Conservation (phyloP, 1,140 invertebrate genomes). For the Stenopsyche tienmushanensis region DNA sequence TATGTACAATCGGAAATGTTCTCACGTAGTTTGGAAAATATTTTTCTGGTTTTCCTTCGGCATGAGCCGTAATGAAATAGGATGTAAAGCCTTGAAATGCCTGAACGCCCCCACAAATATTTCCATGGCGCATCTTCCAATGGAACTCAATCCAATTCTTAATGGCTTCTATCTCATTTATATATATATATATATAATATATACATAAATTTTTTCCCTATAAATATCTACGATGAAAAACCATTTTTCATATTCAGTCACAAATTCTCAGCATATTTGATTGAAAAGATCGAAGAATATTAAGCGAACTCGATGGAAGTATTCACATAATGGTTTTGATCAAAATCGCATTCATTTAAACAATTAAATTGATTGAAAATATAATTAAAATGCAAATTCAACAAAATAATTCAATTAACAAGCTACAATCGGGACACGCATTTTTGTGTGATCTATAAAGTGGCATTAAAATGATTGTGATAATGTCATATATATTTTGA, state of each 20-base stretch:
- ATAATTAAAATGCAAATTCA: no score
- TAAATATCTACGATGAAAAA: not conserved
- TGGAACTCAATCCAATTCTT: not conserved
- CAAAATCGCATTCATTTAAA: no score
- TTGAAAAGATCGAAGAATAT: not conserved
- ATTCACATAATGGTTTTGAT: no score
- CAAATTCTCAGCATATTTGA: not conserved
- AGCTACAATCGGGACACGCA: no score
- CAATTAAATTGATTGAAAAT: no score
- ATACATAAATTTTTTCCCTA: not conserved
- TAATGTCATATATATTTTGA: no score
- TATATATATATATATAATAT: no score
- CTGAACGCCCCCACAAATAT: not conserved
- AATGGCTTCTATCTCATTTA: not conserved
- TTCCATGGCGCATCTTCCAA: constrained; percentile 3
- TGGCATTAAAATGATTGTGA: no score
- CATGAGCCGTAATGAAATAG: not conserved
- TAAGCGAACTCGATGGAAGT: no score
- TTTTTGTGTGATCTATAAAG: no score
- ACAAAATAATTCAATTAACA: no score
- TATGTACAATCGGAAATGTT: not conserved
- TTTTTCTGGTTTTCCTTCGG: not conserved
- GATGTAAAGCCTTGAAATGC: constrained; percentile 16
- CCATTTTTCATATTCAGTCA: not conserved
- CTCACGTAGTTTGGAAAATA: not conserved